phyloP scores from a whole-genome alignment of 2,888 invertebrate genomes.

The Drosophila recens region DNA sequence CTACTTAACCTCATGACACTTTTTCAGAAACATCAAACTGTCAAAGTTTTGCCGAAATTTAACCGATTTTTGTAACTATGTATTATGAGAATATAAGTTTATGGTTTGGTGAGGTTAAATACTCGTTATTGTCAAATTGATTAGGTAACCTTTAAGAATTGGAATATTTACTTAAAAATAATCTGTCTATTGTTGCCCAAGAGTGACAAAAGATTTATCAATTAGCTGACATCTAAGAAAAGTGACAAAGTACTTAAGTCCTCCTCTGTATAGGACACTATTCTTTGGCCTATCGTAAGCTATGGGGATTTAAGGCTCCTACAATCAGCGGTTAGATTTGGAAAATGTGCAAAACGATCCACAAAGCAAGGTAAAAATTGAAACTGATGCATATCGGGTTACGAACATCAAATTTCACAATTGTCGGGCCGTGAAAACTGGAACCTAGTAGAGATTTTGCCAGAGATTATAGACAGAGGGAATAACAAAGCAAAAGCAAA shows the following conservation, averaged over 20 bases:
- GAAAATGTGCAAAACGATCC: slow-evolving; percentile 37
- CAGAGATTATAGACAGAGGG: slow-evolving; percentile 38
- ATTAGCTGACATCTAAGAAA: slow-evolving; percentile 37
- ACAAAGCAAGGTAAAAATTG: slow-evolving; percentile 20
- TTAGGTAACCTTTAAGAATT: background rate
- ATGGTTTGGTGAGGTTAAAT: background rate
- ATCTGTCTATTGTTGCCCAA: slow-evolving; percentile 3
- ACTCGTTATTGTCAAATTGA: slow-evolving; percentile 1
- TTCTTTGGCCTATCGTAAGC: slow-evolving; percentile 1
- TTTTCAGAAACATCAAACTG: no score
- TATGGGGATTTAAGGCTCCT: background rate
- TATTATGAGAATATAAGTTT: background rate
- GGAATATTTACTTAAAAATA: background rate
- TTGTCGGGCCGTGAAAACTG: slow-evolving; percentile 44
- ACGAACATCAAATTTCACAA: slow-evolving; percentile 59
- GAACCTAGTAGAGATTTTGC: slow-evolving; percentile 29
- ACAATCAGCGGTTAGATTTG: slow-evolving; percentile 35
- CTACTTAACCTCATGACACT: no score
- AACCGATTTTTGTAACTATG: no score
- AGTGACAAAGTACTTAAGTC: slow-evolving; percentile 27
- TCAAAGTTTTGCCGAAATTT: no score
- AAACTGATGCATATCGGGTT: slow-evolving; percentile 51
- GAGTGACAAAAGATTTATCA: slow-evolving; percentile 38
- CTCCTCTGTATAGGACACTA: background rate
- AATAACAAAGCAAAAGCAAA: background rate